Evolutionary conservation across 2,888 invertebrate genomes (phyloP).

Genomic region (Ashinkailepas kermadecensis): DNA sequence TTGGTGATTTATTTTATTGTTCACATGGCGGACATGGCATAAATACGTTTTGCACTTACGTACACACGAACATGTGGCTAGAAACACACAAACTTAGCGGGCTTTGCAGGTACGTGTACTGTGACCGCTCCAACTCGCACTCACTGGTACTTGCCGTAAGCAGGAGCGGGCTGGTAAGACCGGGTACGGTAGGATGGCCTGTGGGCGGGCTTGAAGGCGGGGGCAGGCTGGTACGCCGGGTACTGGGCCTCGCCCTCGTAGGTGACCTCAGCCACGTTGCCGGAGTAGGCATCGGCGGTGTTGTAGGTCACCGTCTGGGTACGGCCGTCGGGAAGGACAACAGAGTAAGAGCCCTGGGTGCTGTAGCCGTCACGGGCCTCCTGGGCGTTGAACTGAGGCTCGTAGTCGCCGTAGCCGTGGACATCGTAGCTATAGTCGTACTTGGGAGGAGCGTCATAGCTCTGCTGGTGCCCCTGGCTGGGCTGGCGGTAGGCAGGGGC

Average conservation of each 20-base stretch:
- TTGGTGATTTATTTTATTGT: too few relatives aligned
- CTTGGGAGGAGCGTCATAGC: not conserved
- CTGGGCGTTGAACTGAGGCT: slow-evolving; percentile 26
- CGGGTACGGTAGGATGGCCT: not conserved
- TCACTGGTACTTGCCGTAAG: too few relatives aligned
- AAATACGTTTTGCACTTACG: too few relatives aligned
- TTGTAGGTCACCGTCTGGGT: slow-evolving; percentile 30
- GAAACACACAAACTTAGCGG: too few relatives aligned
- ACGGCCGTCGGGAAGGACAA: slow-evolving; percentile 32
- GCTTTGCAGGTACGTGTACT: too few relatives aligned
- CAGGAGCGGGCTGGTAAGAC: too few relatives aligned
- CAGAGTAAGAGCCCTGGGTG: slow-evolving; percentile 31
- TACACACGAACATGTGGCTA: too few relatives aligned
- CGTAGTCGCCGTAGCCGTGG: slow-evolving; percentile 27
- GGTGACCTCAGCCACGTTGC: slow-evolving; percentile 29
- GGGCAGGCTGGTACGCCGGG: slow-evolving; percentile 25
- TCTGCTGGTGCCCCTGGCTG: not conserved
- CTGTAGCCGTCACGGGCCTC: slow-evolving; percentile 27
- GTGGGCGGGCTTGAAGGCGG: slow-evolving; percentile 24
- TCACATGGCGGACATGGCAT: too few relatives aligned
- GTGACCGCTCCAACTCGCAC: too few relatives aligned
- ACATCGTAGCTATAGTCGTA: slow-evolving; percentile 30
- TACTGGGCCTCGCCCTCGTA: slow-evolving; percentile 32
- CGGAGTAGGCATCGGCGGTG: slow-evolving; percentile 27
- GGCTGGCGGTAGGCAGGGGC: not conserved